Evolutionary conservation across 2,888 invertebrate species (phyloP), one percentile per base, ranked within the genome.

Genomic region (Acronicta leporina): DNA sequence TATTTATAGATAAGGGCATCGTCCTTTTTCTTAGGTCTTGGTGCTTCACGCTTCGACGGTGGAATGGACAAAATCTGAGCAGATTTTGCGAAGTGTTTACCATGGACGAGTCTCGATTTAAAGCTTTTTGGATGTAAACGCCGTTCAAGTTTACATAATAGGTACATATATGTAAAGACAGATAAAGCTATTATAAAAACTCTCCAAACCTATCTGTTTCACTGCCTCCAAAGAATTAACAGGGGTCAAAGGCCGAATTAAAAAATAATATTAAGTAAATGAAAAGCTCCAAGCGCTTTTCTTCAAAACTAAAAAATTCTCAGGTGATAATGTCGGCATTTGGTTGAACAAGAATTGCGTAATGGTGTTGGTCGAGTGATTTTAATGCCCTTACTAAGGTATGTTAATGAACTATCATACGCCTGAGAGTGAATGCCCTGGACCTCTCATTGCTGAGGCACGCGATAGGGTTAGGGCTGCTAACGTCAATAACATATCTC

Each of bases 1-100:
- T 80, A 80, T 63, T 61, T 56, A 80, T 79, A 78, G 81, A 75
- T 80, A 78, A 87, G 90, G 87, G 87, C 87, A 86, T 85, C 86
- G 87, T 82, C 82, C 87, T 68, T 80, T 78, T 82, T 85, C 63
- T 42, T 41, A 68, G 76, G 74, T 76, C 68, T 67, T 77, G 62
- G 75, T 70, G 68, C 75, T 67, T 70, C 72, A 61, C 60, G 75
- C 63, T 75, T 66, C 65, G 59, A 48, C 40, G 45, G 46, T 62
- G 56, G 55, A 65, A 61, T 62, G 56, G 67, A 68, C 76, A 76
- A 81, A 82, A 78, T 77, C 71, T 63, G 70, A 72, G 77, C 78
- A 35, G 56, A 66, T 63, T 62, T 58, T 43, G 14, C 68, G 35
- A 63, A 63, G 63, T 53, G 35, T 52, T 51, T 20, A 4, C 56